Base-by-base conservation (phyloP, 2,888 invertebrate genomes). In the Gandaritis pyraliata region DNA sequence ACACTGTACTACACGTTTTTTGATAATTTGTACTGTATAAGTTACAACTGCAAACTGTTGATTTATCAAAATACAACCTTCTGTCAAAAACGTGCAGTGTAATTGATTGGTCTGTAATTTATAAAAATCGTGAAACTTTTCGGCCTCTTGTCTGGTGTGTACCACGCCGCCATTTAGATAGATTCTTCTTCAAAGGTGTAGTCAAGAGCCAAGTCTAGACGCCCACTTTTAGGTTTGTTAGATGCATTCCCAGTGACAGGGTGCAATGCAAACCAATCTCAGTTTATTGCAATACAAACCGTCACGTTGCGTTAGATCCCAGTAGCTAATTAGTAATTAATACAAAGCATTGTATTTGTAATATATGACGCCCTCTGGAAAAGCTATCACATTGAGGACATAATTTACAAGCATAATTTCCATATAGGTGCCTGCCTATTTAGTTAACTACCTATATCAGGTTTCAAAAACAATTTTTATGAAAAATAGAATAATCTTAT, bases 321-420 rank as follows among this genome's bases (percentile, higher is more conserved):
- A 43, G 10, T 47, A 47, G 29, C 47, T 52, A 43, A 52, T 41
- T 13, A 52, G 30, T 52, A 43, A 23, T 12, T 46, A 30, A 47
- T n/a, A 47, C 13, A 52, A 33, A 0, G 41, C 41, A 43, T 11
- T 33, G 33, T 33, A 33, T 33, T 33, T 33, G 33, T 52, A 52
- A 29, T 6, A 6, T 52, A 52, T 16, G 52, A 43, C 15, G 41
- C 52, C 52, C 41, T 52, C 41, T 52, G 43, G 29, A 12, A 52
- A 52, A 43, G 52, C 41, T 12, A 39, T 38, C 18, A 49, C 8
- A 38, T 50, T 36, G 13, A 33, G 8, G 8, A 33, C 8, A 11
- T 1, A 33, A 33, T n/a, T n/a, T 8, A 33, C 33, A 33, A 10
- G 33, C 33, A 33, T n/a, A n/a, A n/a, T n/a, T n/a, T n/a, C n/a